Conservation (phyloP, 2,113 vertebrate species). For the Poecilia latipinna region DNA sequence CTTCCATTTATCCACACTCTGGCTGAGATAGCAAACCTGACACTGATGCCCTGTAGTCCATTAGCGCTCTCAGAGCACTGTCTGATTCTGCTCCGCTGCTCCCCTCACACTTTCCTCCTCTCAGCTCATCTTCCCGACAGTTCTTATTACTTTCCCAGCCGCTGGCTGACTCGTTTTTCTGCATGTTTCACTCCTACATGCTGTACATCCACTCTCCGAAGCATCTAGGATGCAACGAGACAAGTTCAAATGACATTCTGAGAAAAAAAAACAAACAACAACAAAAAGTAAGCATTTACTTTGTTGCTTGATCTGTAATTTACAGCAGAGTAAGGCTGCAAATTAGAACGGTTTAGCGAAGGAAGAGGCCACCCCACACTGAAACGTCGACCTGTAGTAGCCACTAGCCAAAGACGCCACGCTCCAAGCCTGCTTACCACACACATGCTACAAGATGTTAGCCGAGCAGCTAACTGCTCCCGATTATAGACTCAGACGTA, state of each 20-base stretch:
- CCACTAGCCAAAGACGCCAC: no score
- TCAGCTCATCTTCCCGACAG: slow-evolving; percentile 47
- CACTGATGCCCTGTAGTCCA: slow-evolving; percentile 76
- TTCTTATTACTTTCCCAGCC: slow-evolving; percentile 40
- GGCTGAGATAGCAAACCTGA: slow-evolving; percentile 71
- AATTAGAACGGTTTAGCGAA: not conserved
- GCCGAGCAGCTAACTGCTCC: no score
- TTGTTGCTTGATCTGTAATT: not conserved
- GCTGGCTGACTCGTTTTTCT: slow-evolving; percentile 32
- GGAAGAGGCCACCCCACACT: no score
- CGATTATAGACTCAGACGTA: no score
- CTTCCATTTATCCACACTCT: slow-evolving; percentile 56
- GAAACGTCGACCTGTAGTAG: no score
- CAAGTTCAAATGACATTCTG: slow-evolving; percentile 3
- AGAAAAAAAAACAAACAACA: not conserved
- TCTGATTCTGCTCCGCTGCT: slow-evolving; percentile 45
- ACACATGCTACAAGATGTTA: no score
- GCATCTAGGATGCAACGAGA: slow-evolving; percentile 18
- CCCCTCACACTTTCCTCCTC: slow-evolving; percentile 63
- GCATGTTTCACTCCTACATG: slow-evolving; percentile 9
- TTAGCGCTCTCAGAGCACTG: slow-evolving; percentile 59
- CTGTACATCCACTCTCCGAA: slow-evolving; percentile 9
- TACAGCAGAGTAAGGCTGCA: not conserved
- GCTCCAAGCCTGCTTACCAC: no score
- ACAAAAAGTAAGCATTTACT: not conserved